A percentile compares a stretch with the other conserved stretches of the same genome.
Conservation (phyloP, 2,888 invertebrate genomes). For the Lymantria dispar region DNA sequence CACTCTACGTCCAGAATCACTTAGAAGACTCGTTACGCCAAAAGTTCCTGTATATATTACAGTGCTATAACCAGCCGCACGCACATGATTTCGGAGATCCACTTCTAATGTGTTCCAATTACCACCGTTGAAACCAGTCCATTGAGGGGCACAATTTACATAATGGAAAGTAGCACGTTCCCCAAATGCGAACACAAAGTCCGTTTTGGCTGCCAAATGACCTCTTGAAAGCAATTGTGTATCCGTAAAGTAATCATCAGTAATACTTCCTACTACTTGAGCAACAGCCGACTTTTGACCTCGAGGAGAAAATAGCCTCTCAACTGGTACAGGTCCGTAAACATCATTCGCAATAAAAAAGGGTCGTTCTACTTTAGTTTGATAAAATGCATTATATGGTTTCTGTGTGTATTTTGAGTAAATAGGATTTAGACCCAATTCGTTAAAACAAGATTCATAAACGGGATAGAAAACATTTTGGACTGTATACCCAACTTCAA, state of each 20-base stretch:
- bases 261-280: slow-evolving; percentile 45
- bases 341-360: slow-evolving; percentile 55
- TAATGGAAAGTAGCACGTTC: slow-evolving; percentile 85
- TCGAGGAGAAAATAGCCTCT: slow-evolving; percentile 55
- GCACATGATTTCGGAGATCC: slow-evolving; percentile 63
- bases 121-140: slow-evolving; percentile 84
- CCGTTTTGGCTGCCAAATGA: slow-evolving; percentile 85
- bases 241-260: slow-evolving; percentile 64
- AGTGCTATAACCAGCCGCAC: slow-evolving; percentile 51
- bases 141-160: slow-evolving; percentile 86
- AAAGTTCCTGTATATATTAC: slow-evolving; percentile 84
- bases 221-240: slow-evolving; percentile 79
- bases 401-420: slow-evolving; percentile 70
- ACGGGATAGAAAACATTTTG: slow-evolving; percentile 52
- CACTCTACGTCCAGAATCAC: slow-evolving; percentile 54
- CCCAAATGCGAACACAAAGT: slow-evolving; percentile 83
- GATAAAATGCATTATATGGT: slow-evolving; percentile 64
- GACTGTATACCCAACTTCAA: slow-evolving; percentile 66
- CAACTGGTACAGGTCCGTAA: slow-evolving; percentile 51
- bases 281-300: slow-evolving; percentile 54
- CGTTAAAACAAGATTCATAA: slow-evolving; percentile 69
- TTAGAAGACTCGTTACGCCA: slow-evolving; percentile 78
- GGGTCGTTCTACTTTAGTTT: slow-evolving; percentile 61
- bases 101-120: slow-evolving; percentile 83
- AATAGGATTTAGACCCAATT: slow-evolving; percentile 42